Evolutionary conservation across 2,113 vertebrate species (phyloP).

Genomic region (Dendropsophus ebraccatus): DNA sequence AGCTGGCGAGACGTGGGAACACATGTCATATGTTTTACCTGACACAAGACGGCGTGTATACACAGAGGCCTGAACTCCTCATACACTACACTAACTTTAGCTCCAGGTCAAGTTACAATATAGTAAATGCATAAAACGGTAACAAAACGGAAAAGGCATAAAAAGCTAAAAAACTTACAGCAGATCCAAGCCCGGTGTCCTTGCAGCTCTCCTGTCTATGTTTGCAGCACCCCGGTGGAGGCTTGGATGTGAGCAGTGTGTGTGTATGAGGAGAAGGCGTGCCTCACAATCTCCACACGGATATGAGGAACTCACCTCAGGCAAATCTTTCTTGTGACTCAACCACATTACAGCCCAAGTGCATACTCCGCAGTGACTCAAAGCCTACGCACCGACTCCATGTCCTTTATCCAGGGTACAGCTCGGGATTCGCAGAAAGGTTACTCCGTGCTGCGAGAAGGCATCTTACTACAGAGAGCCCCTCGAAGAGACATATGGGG

Average conservation of each 20-base stretch:
- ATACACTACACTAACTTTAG: neutral
- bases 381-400: conserved; percentile 13
- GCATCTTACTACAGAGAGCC: neutral
- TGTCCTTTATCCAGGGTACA: neutral
- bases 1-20: neutral
- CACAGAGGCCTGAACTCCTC: neutral
- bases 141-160: neutral
- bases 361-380: conserved; percentile 27
- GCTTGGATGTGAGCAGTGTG: conserved; percentile 55
- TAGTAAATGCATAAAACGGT: neutral
- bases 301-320: conserved; percentile 63
- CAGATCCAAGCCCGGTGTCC: neutral
- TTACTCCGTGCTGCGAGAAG: neutral
- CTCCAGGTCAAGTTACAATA: neutral
- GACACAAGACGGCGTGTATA: neutral
- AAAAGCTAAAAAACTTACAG: conserved; percentile 27
- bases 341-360: conserved; percentile 29
- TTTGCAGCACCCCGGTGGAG: conserved; percentile 62
- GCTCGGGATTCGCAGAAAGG: conserved; percentile 9
- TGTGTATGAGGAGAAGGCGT: conserved; percentile 64
- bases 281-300: conserved; percentile 61
- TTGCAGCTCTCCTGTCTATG: conserved; percentile 7
- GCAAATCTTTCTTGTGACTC: conserved; percentile 63
- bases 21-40: neutral
- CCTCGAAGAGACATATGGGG: neutral